These are phyloP conservation scores for Thelaira solivaga DNA, from an alignment of 2,888 invertebrate genomes.

Conservation along the genomic window DNA sequence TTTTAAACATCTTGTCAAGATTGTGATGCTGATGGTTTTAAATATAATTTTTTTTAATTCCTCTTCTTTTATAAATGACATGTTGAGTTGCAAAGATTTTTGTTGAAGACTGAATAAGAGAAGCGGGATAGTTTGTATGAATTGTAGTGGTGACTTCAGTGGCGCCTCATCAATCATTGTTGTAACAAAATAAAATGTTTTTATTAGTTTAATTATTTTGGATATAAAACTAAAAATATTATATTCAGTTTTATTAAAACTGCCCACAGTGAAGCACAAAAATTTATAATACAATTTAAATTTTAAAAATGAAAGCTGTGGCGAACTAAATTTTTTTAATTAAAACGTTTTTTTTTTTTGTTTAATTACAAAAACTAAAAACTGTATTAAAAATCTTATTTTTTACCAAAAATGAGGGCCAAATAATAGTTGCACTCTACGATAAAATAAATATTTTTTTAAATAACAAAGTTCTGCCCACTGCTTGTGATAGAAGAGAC, in stretches of 20 bases:
- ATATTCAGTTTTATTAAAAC: neutral
- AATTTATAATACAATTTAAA: neutral
- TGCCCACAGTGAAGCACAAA: neutral
- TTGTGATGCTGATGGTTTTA: neutral
- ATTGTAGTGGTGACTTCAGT: constrained; percentile 32
- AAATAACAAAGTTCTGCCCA: too few relatives aligned
- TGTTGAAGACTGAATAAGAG: neutral
- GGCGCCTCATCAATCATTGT: constrained; percentile 60
- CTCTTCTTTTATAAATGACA: neutral
- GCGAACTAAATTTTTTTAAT: too few relatives aligned
- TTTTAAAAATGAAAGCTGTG: too few relatives aligned
- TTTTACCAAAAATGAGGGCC: too few relatives aligned
- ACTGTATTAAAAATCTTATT: too few relatives aligned
- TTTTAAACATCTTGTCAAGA: neutral
- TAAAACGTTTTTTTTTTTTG: too few relatives aligned
- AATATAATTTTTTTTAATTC: neutral
- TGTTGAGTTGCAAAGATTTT: neutral
- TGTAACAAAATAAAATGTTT: constrained; percentile 35
- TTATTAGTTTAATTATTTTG: constrained; percentile 32
- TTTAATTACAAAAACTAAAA: too few relatives aligned
- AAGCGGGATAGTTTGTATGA: neutral
- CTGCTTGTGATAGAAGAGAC: too few relatives aligned
- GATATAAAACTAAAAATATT: neutral
- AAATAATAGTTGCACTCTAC: too few relatives aligned
- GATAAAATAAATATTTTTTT: too few relatives aligned